Conservation (phyloP, 1,140 invertebrate species). For the Yoshiicerus persimilis region DNA sequence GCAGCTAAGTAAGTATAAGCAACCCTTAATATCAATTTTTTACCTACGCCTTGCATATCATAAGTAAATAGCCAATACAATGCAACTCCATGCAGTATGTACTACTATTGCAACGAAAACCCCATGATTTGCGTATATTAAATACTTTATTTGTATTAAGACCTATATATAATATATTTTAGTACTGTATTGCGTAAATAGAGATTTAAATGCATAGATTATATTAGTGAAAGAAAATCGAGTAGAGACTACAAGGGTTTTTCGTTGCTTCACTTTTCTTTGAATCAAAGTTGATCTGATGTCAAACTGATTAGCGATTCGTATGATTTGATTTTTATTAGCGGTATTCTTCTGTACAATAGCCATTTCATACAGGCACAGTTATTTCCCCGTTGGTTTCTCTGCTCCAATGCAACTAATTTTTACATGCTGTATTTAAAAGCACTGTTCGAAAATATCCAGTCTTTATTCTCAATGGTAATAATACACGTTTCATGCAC, state of each 20-base stretch:
- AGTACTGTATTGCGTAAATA: background rate
- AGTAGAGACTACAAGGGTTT: background rate
- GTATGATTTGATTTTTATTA: conserved; percentile 26
- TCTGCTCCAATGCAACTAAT: background rate
- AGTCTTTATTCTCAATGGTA: background rate
- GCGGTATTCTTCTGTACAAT: background rate
- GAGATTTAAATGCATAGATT: background rate
- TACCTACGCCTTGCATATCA: too few relatives aligned
- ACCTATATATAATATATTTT: background rate
- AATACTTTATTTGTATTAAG: background rate
- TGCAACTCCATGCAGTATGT: too few relatives aligned
- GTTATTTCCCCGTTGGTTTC: background rate
- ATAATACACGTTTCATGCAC: background rate
- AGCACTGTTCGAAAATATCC: background rate
- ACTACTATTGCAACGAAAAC: background rate
- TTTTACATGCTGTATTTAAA: background rate
- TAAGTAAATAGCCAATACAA: too few relatives aligned
- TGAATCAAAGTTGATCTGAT: background rate
- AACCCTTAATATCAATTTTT: background rate
- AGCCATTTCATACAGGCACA: background rate
- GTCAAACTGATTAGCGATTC: conserved; percentile 4
- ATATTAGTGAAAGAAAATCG: background rate
- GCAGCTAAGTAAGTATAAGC: background rate
- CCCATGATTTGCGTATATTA: too few relatives aligned
- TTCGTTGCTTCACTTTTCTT: background rate